phyloP scores from a whole-genome alignment of 2,113 vertebrate genomes.

The Siniperca knerii region DNA sequence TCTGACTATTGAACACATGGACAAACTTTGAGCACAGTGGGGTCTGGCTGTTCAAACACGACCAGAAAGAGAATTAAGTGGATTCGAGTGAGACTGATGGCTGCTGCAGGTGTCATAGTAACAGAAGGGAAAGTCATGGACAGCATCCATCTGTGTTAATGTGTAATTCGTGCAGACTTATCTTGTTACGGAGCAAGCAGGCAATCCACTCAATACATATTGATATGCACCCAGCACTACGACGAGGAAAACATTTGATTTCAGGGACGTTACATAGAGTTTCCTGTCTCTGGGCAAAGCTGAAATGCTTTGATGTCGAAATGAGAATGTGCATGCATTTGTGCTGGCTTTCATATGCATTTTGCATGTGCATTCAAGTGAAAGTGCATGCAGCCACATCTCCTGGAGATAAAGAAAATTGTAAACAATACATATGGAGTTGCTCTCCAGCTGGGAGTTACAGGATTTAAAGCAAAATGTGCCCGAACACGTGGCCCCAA shows the following conservation, averaged over 20 bases:
- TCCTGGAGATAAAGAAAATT: conserved; percentile 38
- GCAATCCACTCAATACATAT: conserved; percentile 59
- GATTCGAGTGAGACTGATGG: conserved; percentile 13
- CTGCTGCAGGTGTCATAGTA: conserved; percentile 33
- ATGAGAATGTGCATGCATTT: not conserved
- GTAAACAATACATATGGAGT: conserved; percentile 46
- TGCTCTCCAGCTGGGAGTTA: conserved; percentile 57
- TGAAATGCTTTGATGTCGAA: conserved; percentile 25
- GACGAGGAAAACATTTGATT: conserved; percentile 57
- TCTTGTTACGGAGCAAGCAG: conserved; percentile 40
- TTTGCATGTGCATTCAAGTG: conserved; percentile 24
- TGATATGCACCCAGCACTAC: conserved; percentile 44
- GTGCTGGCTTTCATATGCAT: not conserved
- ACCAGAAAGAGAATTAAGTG: not conserved
- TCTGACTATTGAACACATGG: conserved; percentile 7
- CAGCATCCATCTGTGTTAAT: conserved; percentile 41
- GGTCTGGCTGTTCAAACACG: conserved; percentile 18
- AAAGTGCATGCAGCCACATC: conserved; percentile 23
- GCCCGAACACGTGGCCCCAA: conserved; percentile 54
- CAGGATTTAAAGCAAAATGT: conserved; percentile 50
- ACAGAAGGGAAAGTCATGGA: conserved; percentile 19
- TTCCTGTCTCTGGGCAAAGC: conserved; percentile 48
- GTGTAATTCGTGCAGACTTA: conserved; percentile 37
- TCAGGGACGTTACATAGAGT: conserved; percentile 4
- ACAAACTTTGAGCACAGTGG: conserved; percentile 20